These are phyloP conservation scores for Conomelus anceps DNA, from an alignment of 2,888 invertebrate species.

Conservation along the genomic window DNA sequence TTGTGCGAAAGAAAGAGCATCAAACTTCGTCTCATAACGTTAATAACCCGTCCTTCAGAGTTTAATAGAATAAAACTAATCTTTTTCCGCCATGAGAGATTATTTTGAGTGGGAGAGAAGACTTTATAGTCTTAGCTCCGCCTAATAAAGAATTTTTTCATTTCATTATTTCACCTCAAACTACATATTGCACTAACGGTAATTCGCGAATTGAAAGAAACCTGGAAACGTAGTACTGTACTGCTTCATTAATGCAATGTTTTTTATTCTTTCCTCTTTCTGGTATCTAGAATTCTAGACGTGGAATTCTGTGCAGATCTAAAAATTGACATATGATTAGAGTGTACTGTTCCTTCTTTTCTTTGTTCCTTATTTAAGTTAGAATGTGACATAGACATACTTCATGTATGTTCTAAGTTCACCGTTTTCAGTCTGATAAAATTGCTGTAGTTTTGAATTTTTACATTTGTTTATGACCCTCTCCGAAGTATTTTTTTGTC, in stretches of 20 bases:
- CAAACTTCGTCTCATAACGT: background rate
- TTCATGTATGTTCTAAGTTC: too few relatives aligned
- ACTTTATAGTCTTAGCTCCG: too few relatives aligned
- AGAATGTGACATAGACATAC: too few relatives aligned
- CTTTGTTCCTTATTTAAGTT: too few relatives aligned
- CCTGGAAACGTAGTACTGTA: background rate
- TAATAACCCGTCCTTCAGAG: background rate
- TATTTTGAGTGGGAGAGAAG: too few relatives aligned
- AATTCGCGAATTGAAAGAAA: background rate
- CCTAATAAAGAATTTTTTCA: too few relatives aligned
- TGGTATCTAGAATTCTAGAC: background rate
- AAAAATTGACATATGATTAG: background rate
- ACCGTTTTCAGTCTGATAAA: too few relatives aligned
- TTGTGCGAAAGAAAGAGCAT: background rate
- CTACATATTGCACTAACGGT: background rate
- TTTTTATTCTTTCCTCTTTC: background rate
- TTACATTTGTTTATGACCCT: too few relatives aligned
- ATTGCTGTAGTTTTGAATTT: too few relatives aligned
- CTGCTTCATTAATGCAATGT: background rate
- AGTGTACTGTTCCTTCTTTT: too few relatives aligned
- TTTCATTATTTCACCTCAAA: background rate
- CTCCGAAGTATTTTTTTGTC: too few relatives aligned
- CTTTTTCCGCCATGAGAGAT: background rate
- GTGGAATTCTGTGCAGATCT: too few relatives aligned
- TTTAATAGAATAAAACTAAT: background rate